Conservation (phyloP, 2,113 vertebrate genomes). For the Ia io region DNA sequence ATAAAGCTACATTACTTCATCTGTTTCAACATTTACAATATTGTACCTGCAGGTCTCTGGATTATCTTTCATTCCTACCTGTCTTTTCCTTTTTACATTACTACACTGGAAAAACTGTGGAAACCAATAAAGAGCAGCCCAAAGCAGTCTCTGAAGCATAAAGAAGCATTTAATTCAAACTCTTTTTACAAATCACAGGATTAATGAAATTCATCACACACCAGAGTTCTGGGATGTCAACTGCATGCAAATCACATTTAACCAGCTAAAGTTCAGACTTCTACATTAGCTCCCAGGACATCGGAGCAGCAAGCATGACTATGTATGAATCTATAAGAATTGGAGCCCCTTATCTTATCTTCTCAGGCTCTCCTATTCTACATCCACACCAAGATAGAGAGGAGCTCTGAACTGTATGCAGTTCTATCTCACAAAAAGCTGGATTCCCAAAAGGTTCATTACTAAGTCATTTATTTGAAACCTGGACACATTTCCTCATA, state of each 20-base stretch:
- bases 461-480: constrained; percentile 38
- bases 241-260: constrained; percentile 54
- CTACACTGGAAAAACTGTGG: constrained; percentile 30
- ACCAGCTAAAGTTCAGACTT: constrained; percentile 10
- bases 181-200: constrained; percentile 55
- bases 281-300: constrained; percentile 34
- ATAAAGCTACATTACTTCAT: not conserved
- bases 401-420: not conserved
- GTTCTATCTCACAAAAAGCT: not conserved
- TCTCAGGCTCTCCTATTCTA: not conserved
- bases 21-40: not conserved
- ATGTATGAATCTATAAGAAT: not conserved
- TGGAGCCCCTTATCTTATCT: constrained; percentile 41
- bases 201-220: constrained; percentile 13
- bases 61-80: constrained; percentile 21
- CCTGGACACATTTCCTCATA: not conserved
- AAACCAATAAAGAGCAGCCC: not conserved
- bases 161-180: constrained; percentile 54
- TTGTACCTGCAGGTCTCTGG: not conserved
- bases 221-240: not conserved
- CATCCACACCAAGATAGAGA: not conserved
- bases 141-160: constrained; percentile 17
- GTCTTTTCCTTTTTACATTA: constrained; percentile 26
- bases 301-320: not conserved
- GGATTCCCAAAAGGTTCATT: constrained; percentile 4